A percentile compares a stretch with the other conserved stretches of the same genome.
Evolutionary conservation across 2,797 vertebrate species (phyloP).

Genomic region (Acanthornis magna): DNA sequence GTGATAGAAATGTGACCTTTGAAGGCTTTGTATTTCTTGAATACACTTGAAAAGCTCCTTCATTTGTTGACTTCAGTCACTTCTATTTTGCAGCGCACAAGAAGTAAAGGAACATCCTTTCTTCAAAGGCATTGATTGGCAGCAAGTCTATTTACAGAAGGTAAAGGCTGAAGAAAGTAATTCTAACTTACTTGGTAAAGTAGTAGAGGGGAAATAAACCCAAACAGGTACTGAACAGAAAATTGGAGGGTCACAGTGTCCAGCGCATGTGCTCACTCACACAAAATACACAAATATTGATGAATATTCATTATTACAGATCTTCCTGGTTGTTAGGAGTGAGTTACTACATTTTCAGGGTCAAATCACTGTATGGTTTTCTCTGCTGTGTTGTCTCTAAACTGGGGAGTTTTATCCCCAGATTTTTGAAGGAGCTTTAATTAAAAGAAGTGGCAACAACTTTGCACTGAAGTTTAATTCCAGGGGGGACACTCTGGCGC

Average conservation of each 20-base stretch:
- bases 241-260: not conserved
- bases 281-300: not conserved
- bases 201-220: not conserved
- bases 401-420: not conserved
- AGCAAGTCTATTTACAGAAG: constrained; percentile 96
- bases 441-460: not conserved
- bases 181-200: not conserved
- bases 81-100: constrained; percentile 78
- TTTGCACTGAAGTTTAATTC: not conserved
- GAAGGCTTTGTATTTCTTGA: not conserved
- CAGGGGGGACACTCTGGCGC: not conserved
- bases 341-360: not conserved
- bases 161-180: constrained; percentile 67
- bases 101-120: constrained; percentile 94
- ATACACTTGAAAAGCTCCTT: not conserved
- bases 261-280: not conserved
- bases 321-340: not conserved
- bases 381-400: not conserved
- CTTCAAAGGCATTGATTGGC: constrained; percentile 96
- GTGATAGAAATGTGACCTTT: not conserved
- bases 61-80: not conserved
- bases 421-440: not conserved
- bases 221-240: not conserved
- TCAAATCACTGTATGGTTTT: not conserved
- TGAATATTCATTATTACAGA: not conserved